A percentile compares a stretch with the other conserved stretches of the same genome.
phyloP scores from a whole-genome alignment of 2,797 vertebrate genomes.

The Macrochelys suwanniensis region DNA sequence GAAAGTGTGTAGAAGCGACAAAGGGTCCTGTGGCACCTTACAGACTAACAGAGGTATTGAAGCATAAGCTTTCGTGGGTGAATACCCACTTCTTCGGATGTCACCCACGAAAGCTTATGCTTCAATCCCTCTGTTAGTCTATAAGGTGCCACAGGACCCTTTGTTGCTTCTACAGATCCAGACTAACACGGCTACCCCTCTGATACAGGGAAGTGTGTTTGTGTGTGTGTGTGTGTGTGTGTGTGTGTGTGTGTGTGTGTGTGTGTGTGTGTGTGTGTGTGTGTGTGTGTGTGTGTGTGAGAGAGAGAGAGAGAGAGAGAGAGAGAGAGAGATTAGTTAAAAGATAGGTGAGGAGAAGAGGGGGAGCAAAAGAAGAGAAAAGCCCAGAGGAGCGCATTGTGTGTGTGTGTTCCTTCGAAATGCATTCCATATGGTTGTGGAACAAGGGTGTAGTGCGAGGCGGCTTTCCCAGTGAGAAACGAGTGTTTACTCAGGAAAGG shows the following conservation, averaged over 20 bases:
- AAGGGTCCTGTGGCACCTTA: too few relatives aligned
- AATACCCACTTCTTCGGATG: too few relatives aligned
- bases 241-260: background rate
- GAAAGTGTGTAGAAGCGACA: background rate
- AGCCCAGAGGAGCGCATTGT: background rate
- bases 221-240: background rate
- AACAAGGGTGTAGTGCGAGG: background rate
- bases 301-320: background rate
- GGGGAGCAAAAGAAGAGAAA: background rate
- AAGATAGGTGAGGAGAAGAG: constrained; percentile 14
- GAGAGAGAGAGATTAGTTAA: background rate
- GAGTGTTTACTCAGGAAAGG: background rate
- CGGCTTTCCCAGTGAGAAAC: constrained; percentile 34
- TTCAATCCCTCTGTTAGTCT: too few relatives aligned
- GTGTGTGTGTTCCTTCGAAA: constrained; percentile 71
- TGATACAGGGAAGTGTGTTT: background rate
- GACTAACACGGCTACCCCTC: too few relatives aligned
- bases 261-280: background rate
- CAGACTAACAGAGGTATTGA: too few relatives aligned
- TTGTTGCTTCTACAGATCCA: too few relatives aligned
- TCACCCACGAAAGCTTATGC: too few relatives aligned
- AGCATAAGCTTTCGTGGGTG: too few relatives aligned
- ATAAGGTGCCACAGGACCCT: too few relatives aligned
- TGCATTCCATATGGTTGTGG: constrained; percentile 70
- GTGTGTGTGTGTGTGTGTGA: background rate